Base-by-base conservation (phyloP, 2,797 vertebrate genomes). In the Thalassophryne amazonica region DNA sequence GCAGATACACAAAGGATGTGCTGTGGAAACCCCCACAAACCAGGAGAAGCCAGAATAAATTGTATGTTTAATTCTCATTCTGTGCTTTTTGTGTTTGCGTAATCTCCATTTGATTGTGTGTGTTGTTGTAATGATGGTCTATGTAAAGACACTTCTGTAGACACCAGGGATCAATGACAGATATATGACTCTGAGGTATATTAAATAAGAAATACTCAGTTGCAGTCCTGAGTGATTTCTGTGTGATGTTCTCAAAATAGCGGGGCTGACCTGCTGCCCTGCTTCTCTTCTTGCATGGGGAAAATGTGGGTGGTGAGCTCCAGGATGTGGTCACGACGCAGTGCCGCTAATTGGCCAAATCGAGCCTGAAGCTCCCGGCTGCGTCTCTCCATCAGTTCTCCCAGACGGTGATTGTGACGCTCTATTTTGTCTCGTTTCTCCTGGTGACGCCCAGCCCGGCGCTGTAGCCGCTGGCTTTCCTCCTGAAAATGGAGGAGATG, bases 381-480 rank as follows among this genome's bases (percentile, higher is more conserved):
- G 20, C 92, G 92, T 18, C 88, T 90, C 54, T 97, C 96, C 22
- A 97, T 88, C 59, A 97, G 56, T 11, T 97, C 95, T 0, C 90
- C 88, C 29, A 97, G 90, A 1, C 85, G 94, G 14, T 87, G 91
- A 78, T 96, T 97, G 67, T 94, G 94, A 16, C 89, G 91, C 72
- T 97, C 93, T 33, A 97, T 95, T 69, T 97, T 98, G 60, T 98
- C 96, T 22, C 94, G 93, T 76, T 98, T 98, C 64, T 96, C 94
- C 72, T 94, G 93, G 36, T 98, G 96, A 2, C 96, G 84, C n/a
- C 91, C 89, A 1, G 95, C 95, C 11, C 96, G 86, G 0, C 93
- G 92, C 46, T 93, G 92, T 47, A 97, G 92, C 49, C 94, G 91
- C 85, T 94, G 93, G 21, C 91, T 86, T 60, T 98, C 95, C 66